Evolutionary conservation across 53 echinoderm and acorn worm genomes (phyloP), one percentile per base, ranked within the genome.

Genomic region (Echinarachnius parma): DNA sequence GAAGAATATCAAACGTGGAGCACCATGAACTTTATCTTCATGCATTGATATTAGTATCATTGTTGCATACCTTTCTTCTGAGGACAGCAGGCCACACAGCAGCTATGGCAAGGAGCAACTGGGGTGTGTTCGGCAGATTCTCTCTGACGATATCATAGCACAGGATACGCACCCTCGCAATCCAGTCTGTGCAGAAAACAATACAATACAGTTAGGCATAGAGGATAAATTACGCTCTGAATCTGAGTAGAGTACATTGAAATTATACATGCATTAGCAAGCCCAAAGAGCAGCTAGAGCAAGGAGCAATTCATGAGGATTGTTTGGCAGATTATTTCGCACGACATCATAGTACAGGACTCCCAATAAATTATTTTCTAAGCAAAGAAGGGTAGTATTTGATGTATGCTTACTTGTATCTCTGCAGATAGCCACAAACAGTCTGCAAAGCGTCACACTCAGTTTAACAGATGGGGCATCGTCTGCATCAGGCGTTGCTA

Each of bases 81-180:
- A 88, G 36, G 31, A 83, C 64, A 13, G 60, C 46, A 1, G 83
- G 62, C 88, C 88, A 88, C 0, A 80, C 76, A 10, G 78, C 79
- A 11, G 83, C 80, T 9, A 88, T 58, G 48, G 83, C 75, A 46
- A 88, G 70, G 5, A 88, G 60, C 19, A 83, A 66, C 24, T 88
- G 75, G 10, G 31, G 62, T 3, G 25, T 68, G 28, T 80, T 48
- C 20, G 66, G 80, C 0, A 66, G 28, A 13, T 46, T 46, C 33
- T 88, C 78, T 20, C 75, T 46, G 25, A 88, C 27, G 2, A 88
- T 46, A 34, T 88, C 88, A 32, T 76, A 88, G 31, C 83, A 84
- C 21, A 88, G 61, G 1, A 88, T 48, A 21, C 88, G 62, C 28
- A 70, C 77, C 74, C 84, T 29, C 7, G 25, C 74, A 2, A 78